Evolutionary conservation across 2,888 invertebrate genomes (phyloP), one percentile per base, ranked within the genome.

Genomic region (Machimus atricapillus): DNA sequence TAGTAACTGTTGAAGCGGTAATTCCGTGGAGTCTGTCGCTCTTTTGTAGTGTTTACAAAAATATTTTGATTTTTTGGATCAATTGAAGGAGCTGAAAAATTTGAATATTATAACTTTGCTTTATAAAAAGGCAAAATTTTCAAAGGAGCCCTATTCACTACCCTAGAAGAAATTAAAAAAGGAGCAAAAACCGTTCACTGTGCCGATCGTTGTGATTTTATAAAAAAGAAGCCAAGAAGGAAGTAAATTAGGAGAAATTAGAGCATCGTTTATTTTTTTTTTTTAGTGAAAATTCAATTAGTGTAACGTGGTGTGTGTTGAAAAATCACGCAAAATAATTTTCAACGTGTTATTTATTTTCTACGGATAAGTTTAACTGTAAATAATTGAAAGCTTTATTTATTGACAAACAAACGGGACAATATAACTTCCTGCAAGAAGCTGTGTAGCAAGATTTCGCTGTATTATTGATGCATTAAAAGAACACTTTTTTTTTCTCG

Each of bases 1-100:
- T 58, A 85, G 86, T 66, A 87, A 86, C 87, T 86, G 83, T 86
- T 86, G 87, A 86, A 87, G 85, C 46, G 83, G 37, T 76, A 34
- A 46, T 85, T 73, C 31, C 85, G 86, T 43, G 8, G 23, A 37
- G 37, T 46, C 23, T 27, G 43, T 73, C 73, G 74, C 16, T 66
- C 73, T 74, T 27, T 43, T 77, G 85, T 66, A 34, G 83, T 73
- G 58, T 83, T 83, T 81, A 81, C 81, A 81, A 81, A 81, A 81
- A 74, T 76, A 76, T 46, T 81, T 87, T 87, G 83, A 43, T 83
- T 83, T 37, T 79, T 81, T 78, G 58, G 37, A 74, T 73, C 58
- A 66, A 27, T 66, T 66, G 66, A 12, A 66, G 12, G 66, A 66
- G 66, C 66, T 66, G 27, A 66, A 27, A 66, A 66, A 66, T 66